A percentile compares a stretch with the other conserved stretches of the same genome.
phyloP scores from a whole-genome alignment of 2,797 vertebrate genomes.

The Amblyopsis hoosieri region DNA sequence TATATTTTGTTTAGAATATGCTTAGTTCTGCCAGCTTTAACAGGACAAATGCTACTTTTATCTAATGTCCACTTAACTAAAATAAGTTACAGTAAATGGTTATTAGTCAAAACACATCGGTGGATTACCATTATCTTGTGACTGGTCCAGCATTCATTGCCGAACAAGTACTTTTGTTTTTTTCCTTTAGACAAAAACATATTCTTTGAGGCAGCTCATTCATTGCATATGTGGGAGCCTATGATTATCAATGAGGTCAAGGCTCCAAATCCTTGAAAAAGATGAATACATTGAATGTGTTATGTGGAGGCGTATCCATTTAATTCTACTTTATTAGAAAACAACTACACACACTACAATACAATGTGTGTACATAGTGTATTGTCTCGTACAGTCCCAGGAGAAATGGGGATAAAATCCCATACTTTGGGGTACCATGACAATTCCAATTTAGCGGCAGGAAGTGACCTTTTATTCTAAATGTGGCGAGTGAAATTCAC shows the following conservation, averaged over 20 bases:
- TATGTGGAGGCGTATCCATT: too few relatives aligned
- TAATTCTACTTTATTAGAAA: too few relatives aligned
- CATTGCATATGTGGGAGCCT: too few relatives aligned
- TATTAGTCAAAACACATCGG: slow-evolving; percentile 41
- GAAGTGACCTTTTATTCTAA: not conserved
- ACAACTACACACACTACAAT: too few relatives aligned
- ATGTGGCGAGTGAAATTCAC: too few relatives aligned
- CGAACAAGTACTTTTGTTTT: slow-evolving; percentile 9
- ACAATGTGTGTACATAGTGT: too few relatives aligned
- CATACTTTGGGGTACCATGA: not conserved
- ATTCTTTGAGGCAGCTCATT: too few relatives aligned
- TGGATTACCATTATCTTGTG: slow-evolving; percentile 29
- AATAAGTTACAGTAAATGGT: slow-evolving; percentile 34
- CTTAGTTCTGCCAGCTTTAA: slow-evolving; percentile 30
- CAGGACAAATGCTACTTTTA: slow-evolving; percentile 30
- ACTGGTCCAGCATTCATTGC: slow-evolving; percentile 22
- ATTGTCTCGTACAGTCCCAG: too few relatives aligned
- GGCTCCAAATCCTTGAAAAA: too few relatives aligned
- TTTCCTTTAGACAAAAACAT: too few relatives aligned
- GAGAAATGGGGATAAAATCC: not conserved
- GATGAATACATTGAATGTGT: too few relatives aligned
- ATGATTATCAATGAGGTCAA: too few relatives aligned
- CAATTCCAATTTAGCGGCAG: not conserved
- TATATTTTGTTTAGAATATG: slow-evolving; percentile 10
- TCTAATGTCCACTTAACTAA: slow-evolving; percentile 41